Evolutionary conservation across 2,113 vertebrate species (phyloP), one percentile per base, ranked within the genome.

Genomic region (Sinocyclocheilus anophthalmus): DNA sequence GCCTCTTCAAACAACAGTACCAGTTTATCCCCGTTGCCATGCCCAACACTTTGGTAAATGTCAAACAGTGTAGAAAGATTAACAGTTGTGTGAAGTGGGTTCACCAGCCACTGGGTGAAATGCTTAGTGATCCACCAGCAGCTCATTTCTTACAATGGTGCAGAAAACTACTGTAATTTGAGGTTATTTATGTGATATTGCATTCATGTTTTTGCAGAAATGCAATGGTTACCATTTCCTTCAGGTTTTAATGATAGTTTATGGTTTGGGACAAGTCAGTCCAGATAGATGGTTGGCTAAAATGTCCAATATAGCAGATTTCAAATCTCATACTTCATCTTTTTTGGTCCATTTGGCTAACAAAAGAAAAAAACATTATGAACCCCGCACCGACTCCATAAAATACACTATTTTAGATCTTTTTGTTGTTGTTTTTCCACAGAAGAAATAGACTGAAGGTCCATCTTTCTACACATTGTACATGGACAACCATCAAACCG

Each of bases 61-160:
- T 13, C 50, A 87, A 87, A 20, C 85, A 42, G 79, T 33, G 63
- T 81, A 45, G 82, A 80, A 84, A 67, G 61, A 81, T 72, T 65
- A 80, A 48, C 77, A 59, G 76, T 84, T 84, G 22, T 84, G 86
- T 75, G 76, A 78, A 80, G 82, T 42, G 6, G 59, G 65, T 67
- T 65, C n/a, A 73, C 70, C 37, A 20, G 73, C 73, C 77, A 69
- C 86, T 26, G 65, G 55, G 37, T 57, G 85, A 87, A 77, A 78
- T 59, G 16, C 59, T 45, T 37, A 70, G n/a, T 20, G 24, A 76
- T 75, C 8, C 33, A 42, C 26, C 50, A 63, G 78, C 6, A 70
- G 9, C 24, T 33, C 39, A 67, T 45, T 70, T 83, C 16, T 83
- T 18, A 5, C n/a, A 67, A 22, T 70, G 63, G 26, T 48, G 39